phyloP scores from a whole-genome alignment of 2,888 invertebrate genomes.

The Diarsia rubi region DNA sequence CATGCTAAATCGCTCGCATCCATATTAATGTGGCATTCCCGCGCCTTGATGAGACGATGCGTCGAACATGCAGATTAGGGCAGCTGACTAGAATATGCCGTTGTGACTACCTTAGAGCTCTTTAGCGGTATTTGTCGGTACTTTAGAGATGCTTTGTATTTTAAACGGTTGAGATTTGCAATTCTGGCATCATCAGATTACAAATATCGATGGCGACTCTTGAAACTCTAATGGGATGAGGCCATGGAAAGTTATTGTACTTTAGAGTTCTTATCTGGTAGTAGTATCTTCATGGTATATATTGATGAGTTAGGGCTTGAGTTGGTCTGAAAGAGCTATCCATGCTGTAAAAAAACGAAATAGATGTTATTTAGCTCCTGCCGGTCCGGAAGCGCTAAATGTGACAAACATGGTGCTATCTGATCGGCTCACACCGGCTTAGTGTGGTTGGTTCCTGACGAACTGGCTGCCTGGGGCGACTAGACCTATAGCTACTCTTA shows the following conservation, averaged over 20 bases:
- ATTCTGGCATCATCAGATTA: conserved; percentile 29
- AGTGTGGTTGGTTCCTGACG: no score
- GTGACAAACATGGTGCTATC: no score
- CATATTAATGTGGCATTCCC: conserved; percentile 54
- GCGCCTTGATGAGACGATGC: conserved; percentile 59
- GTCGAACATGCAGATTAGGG: conserved; percentile 59
- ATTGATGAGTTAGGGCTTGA: not conserved
- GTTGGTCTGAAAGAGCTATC: no score
- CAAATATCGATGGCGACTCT: conserved; percentile 17
- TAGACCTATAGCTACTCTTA: no score
- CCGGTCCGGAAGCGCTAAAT: no score
- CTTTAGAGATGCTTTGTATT: conserved; percentile 37
- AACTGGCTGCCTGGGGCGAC: no score
- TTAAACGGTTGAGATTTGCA: conserved; percentile 16
- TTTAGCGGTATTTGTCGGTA: conserved; percentile 24
- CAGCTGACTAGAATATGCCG: conserved; percentile 58
- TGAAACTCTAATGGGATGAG: not conserved
- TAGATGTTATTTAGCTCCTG: no score
- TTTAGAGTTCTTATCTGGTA: not conserved
- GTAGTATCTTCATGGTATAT: no score
- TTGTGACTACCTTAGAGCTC: conserved; percentile 39
- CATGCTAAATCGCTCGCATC: conserved; percentile 54
- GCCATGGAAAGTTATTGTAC: not conserved
- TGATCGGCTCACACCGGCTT: no score
- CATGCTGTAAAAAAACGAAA: no score